phyloP scores from a whole-genome alignment of 2,888 invertebrate genomes.

The Masnerella sp. region DNA sequence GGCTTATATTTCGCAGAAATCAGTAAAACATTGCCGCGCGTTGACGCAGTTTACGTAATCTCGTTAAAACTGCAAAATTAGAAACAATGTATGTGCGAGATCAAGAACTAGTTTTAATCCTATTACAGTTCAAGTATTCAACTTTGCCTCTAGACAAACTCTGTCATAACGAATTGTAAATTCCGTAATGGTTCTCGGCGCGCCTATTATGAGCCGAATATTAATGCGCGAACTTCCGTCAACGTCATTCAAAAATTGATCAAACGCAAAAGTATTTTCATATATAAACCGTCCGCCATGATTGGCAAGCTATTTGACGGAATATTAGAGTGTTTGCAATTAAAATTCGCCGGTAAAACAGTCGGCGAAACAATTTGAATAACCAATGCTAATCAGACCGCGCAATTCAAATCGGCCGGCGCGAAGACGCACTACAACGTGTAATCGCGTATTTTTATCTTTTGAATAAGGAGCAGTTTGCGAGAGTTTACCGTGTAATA shows the following conservation, averaged over 20 bases:
- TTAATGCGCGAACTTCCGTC: conserved; percentile 41
- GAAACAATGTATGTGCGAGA: conserved; percentile 47
- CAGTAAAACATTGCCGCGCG: conserved; percentile 15
- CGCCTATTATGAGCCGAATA: conserved; percentile 44
- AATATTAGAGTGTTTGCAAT: conserved; percentile 1
- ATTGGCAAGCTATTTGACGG: conserved; percentile 21
- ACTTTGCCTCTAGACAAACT: conserved; percentile 54
- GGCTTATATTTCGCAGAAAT: too few relatives aligned
- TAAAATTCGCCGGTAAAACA: conserved; percentile 26
- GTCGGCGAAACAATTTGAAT: conserved; percentile 16
- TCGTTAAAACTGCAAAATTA: conserved; percentile 42
- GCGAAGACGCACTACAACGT: too few relatives aligned
- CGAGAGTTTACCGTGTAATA: too few relatives aligned
- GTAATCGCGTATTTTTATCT: too few relatives aligned
- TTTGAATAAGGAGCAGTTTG: too few relatives aligned
- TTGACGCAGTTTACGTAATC: conserved; percentile 31
- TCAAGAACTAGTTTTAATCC: conserved; percentile 57
- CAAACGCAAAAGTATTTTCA: conserved; percentile 27
- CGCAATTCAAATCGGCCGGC: conserved; percentile 25
- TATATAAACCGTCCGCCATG: conserved; percentile 10
- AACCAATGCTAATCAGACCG: conserved; percentile 9
- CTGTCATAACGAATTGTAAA: conserved; percentile 56
- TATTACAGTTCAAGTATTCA: conserved; percentile 56
- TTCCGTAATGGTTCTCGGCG: conserved; percentile 44
- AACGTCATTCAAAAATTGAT: conserved; percentile 51